phyloP scores from a whole-genome alignment of 2,113 vertebrate genomes.

The Dicerorhinus sumatrensis region DNA sequence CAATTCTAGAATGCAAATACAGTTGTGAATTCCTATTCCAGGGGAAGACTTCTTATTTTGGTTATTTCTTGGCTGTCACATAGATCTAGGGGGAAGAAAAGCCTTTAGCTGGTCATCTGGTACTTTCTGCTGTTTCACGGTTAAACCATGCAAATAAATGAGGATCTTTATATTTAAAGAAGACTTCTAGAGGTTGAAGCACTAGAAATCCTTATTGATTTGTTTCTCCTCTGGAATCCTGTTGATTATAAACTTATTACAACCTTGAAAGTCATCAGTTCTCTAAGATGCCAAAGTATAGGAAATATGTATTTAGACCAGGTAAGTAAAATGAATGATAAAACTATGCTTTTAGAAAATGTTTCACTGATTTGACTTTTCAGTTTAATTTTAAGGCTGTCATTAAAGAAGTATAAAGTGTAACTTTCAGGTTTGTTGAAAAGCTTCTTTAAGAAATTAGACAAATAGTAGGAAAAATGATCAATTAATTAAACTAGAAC shows the following conservation, averaged over 20 bases:
- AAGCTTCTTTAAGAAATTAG: slow-evolving; percentile 9
- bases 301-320: neutral
- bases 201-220: neutral
- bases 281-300: neutral
- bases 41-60: neutral
- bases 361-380: neutral
- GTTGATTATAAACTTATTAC: neutral
- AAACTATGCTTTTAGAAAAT: neutral
- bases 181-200: neutral
- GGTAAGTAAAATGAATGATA: neutral
- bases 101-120: neutral
- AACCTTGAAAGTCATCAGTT: neutral
- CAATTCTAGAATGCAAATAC: neutral
- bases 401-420: neutral
- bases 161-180: neutral
- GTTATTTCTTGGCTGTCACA: neutral
- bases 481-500: slow-evolving; percentile 1
- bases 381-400: slow-evolving; percentile 24
- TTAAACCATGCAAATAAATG: neutral
- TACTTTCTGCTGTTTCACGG: neutral
- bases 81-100: neutral
- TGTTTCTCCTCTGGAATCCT: slow-evolving; percentile 12
- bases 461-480: neutral
- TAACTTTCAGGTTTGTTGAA: neutral
- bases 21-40: neutral